Evolutionary conservation across 30 jellyfish, hydroid and myxozoan genomes (phyloP), one percentile per base, ranked within the genome.

Genomic region (Hydractinia echinata): DNA sequence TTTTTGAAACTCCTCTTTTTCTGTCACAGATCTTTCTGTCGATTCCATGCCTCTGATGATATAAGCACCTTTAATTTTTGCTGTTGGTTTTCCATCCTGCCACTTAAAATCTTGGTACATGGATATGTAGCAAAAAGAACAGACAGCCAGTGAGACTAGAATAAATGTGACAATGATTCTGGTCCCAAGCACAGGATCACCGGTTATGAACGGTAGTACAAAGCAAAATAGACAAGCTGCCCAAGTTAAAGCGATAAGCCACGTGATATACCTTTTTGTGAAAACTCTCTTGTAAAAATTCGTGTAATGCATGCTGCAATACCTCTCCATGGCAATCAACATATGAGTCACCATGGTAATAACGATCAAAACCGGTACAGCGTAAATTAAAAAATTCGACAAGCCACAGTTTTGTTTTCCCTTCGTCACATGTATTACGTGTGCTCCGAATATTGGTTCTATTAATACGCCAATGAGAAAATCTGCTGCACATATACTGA

Each of bases 391-490:
- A 15, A 67, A 62, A 51, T 80, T 80, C 51, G 87, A 66, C 7
- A 80, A 67, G 5, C 70, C 84, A 67, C 87, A 80, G 30, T 61
- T 7, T 52, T 80, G 87, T 10, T 55, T 49, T 4, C 9, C 73
- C 16, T 62, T 51, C 15, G 84, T 60, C 16, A 80, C 50, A 53
- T 80, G 82, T 48, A 80, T 10, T 4, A 61, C 61, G 44, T 80
- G 87, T 15, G 83, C 70, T 14, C 85, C 84, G 64, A 80, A 60
- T 48, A 80, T 80, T 83, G 87, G 87, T 21, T 80, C 84, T 7
- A 66, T 69, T 10, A 61, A 18, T 30, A 50, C 21, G 15, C 87
- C 87, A 5, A 66, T 69, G 0, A 80, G 6, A 54, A 80, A 30
- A 20, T 80, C 87, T 16, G 87, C 87, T 8, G 66, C 21, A 19